Conservation (phyloP, 2,888 invertebrate species). For the Macaria notata region DNA sequence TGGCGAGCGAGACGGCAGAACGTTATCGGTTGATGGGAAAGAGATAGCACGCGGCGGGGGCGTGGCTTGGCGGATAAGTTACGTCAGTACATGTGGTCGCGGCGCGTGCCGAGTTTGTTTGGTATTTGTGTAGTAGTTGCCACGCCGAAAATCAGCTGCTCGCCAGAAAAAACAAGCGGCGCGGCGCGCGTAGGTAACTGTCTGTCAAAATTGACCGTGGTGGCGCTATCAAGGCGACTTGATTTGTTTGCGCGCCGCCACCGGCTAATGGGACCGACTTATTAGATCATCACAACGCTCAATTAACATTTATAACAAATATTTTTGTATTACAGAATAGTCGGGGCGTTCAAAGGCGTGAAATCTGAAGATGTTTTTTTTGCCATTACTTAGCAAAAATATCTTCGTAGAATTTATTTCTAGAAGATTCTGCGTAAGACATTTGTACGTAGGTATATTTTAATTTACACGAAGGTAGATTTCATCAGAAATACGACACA, state of each 20-base stretch:
- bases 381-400: too few relatives aligned
- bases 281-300: conserved; percentile 14
- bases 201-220: conserved; percentile 35
- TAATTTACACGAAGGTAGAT: too few relatives aligned
- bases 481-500: too few relatives aligned
- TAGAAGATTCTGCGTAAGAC: too few relatives aligned
- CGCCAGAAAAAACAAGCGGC: conserved; percentile 51
- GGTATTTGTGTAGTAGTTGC: conserved; percentile 54
- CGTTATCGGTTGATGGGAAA: conserved; percentile 41
- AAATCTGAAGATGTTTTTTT: too few relatives aligned
- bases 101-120: conserved; percentile 63
- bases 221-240: conserved; percentile 23
- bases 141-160: conserved; percentile 78
- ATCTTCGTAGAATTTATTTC: too few relatives aligned
- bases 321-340: too few relatives aligned
- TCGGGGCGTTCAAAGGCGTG: too few relatives aligned
- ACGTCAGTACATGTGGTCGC: conserved; percentile 69
- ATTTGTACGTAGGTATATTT: too few relatives aligned
- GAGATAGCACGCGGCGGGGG: conserved; percentile 51
- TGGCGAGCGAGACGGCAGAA: conserved; percentile 53
- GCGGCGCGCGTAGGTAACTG: conserved; percentile 34
- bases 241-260: conserved; percentile 16
- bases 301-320: conserved; percentile 4
- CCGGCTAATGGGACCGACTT: conserved; percentile 3
- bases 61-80: conserved; percentile 56